phyloP scores from a whole-genome alignment of 2,113 vertebrate species.

The Perognathus longimembris region DNA sequence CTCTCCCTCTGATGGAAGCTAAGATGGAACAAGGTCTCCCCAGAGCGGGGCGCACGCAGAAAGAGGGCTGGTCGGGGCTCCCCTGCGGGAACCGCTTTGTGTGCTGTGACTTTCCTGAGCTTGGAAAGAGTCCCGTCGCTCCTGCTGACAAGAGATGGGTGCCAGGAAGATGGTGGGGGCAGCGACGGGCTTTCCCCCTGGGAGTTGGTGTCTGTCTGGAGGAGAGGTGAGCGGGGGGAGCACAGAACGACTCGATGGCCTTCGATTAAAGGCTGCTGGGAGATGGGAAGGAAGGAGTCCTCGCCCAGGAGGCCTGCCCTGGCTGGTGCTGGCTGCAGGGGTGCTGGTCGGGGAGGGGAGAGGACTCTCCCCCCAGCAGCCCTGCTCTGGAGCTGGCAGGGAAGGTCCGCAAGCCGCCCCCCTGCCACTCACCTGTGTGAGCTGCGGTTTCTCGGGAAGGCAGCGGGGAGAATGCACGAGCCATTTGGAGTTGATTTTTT shows the following conservation, averaged over 20 bases:
- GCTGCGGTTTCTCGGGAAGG: not conserved
- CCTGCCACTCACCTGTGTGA: fast-evolving
- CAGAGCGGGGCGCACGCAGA: not conserved
- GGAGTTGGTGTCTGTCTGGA: not conserved
- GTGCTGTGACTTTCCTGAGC: not conserved
- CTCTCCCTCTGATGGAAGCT: not conserved
- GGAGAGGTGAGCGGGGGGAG: not conserved
- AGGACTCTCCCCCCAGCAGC: not conserved
- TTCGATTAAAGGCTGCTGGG: not conserved
- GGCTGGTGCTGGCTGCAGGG: not conserved
- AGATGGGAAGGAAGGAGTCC: not conserved
- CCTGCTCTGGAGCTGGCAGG: not conserved
- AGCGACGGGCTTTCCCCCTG: not conserved
- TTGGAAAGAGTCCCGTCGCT: not conserved
- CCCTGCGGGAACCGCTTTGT: not conserved
- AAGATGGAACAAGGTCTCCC: not conserved
- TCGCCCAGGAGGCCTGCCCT: not conserved
- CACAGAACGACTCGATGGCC: not conserved
- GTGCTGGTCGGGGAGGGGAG: not conserved
- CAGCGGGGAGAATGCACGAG: fast-evolving
- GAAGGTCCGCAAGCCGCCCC: not conserved
- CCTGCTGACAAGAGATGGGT: not conserved
- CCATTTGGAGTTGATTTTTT: not conserved
- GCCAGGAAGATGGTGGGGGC: not conserved
- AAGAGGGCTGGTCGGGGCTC: not conserved